Conservation (phyloP, 1,140 invertebrate species). For the Wiebesia pumilae region DNA sequence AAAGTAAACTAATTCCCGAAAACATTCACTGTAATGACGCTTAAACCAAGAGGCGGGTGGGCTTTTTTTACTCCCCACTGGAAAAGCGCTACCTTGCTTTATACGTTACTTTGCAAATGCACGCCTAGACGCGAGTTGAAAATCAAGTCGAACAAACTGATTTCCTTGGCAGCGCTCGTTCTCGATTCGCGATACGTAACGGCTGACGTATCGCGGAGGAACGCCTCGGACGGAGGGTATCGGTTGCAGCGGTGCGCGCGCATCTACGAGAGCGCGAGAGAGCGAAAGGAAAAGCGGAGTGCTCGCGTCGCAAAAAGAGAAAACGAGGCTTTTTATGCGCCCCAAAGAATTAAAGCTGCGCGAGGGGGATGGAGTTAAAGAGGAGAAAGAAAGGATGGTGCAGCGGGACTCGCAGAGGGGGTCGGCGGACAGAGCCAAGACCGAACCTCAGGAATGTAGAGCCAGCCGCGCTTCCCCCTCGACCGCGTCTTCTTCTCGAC, state of each 20-base stretch:
- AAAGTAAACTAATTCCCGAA: too few species aligned
- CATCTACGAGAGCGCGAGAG: neutral
- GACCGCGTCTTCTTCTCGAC: neutral
- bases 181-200: neutral
- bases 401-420: neutral
- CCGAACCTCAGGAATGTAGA: constrained; percentile 62
- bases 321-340: neutral
- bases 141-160: neutral
- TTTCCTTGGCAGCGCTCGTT: neutral
- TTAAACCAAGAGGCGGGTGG: too few species aligned
- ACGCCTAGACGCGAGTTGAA: too few species aligned
- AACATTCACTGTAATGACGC: too few species aligned
- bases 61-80: too few species aligned
- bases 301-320: neutral
- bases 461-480: constrained; percentile 23
- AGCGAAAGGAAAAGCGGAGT: neutral
- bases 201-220: too few species aligned
- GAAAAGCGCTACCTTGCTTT: too few species aligned
- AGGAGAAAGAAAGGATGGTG: neutral
- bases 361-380: neutral
- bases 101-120: too few species aligned
- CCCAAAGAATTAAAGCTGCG: neutral
- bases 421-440: constrained; percentile 39
- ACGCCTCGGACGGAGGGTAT: neutral
- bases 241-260: neutral